Base-by-base conservation (phyloP, 1,140 invertebrate species). In the Drosophila funebris region DNA sequence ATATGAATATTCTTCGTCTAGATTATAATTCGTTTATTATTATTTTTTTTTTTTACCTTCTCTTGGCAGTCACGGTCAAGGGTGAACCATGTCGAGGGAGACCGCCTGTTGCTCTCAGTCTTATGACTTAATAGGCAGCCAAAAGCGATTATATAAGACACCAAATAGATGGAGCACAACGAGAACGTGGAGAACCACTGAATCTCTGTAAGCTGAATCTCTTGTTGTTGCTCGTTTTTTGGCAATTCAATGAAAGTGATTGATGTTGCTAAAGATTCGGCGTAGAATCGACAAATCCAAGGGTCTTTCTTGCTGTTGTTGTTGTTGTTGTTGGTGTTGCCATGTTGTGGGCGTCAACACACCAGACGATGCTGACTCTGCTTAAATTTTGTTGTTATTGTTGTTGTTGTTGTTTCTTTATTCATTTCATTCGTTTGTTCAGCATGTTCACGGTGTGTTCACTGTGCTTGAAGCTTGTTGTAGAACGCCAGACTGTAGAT, bases 161-260 rank as follows among this genome's bases (percentile, higher is more conserved):
- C 43, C 31, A 41, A 60, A 60, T 44, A 56, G 52, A 48, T 52
- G 61, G 36, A 33, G 33, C 11, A 39, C 20, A 46, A 56, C n/a
- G 22, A 56, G 22, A 53, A 48, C 39, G 36, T 39, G n/a, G 27
- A 68, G 58, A 61, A 69, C 22, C 31, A 4, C 5, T n/a, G 44
- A 48, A 46, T 46, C 43, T 41, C 22, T 27, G 5, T 27, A 27
- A 39, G 36, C 36, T 39, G 39, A 22, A 70, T 64, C 41, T 57
- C 33, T 50, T 70, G 31, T 41, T 53, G 18, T 52, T 74, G 44
- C 37, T 11, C 27, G 29, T 4, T 41, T 64, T 85, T 87, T 82
- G 75, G 68, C 81, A 82, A 87, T 88, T 88, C 79, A 88, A 88
- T 89, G 83, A 88, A 88, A 88, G 83, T 88, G 83, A 88, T 88